Percentiles rank a stretch among this genome's conserved stretches.
These are phyloP conservation scores for Paedocypris sp. DNA, from an alignment of 2,113 vertebrate species.

Conservation along the genomic window DNA sequence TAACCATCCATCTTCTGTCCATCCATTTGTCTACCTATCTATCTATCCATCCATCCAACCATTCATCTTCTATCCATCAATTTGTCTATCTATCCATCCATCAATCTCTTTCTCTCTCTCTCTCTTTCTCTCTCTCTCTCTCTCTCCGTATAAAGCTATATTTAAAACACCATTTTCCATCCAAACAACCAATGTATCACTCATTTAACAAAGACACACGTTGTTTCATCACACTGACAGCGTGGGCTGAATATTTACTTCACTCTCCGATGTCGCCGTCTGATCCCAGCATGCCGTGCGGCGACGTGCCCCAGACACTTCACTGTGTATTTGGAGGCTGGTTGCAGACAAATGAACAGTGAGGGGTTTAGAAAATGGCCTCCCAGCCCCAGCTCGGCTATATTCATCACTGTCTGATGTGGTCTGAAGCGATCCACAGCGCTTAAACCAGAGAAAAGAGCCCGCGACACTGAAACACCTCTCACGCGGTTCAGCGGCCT, in stretches of 20 bases:
- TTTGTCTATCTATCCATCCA: too few species aligned
- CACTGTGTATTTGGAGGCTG: not conserved
- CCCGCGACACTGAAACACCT: not conserved
- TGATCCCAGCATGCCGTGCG: not conserved
- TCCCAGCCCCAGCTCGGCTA: not conserved
- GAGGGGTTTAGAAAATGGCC: slow-evolving; percentile 11
- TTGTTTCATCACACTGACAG: not conserved
- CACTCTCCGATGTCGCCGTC: slow-evolving; percentile 4
- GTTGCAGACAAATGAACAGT: slow-evolving; percentile 22
- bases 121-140: too few species aligned
- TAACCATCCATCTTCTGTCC: too few species aligned
- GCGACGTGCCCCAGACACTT: not conserved
- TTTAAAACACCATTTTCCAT: too few species aligned
- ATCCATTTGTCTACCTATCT: too few species aligned
- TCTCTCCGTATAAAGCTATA: too few species aligned
- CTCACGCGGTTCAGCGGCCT: too few species aligned
- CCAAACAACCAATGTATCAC: not conserved
- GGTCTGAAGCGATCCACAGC: not conserved
- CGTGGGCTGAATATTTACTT: not conserved
- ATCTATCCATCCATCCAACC: too few species aligned
- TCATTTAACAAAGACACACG: not conserved
- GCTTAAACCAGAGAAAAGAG: slow-evolving; percentile 28
- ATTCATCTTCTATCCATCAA: too few species aligned
- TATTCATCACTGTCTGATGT: not conserved
- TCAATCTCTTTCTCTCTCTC: too few species aligned